Evolutionary conservation across 2,797 vertebrate genomes (phyloP).

Genomic region (Chromis chromis): DNA sequence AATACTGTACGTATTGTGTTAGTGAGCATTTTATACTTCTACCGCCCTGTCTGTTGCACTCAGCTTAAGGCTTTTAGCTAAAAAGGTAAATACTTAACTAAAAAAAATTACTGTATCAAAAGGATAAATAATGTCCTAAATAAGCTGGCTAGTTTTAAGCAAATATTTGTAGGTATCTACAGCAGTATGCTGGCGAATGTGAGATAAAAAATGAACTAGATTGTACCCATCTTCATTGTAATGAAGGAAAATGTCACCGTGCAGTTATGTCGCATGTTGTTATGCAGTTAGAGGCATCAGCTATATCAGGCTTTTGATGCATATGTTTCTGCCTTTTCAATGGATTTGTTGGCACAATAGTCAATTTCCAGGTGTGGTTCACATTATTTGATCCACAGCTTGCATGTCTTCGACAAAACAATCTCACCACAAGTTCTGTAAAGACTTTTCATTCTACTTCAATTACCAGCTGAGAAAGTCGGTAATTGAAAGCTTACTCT

Average conservation of each 20-base stretch:
- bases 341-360: not conserved
- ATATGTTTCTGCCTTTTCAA: not conserved
- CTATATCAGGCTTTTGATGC: not conserved
- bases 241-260: not conserved
- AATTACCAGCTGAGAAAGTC: too few relatives aligned
- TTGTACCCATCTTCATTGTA: not conserved
- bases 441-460: not conserved
- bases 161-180: not conserved
- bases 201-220: too few relatives aligned
- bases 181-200: not conserved
- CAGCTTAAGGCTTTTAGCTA: not conserved
- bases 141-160: too few relatives aligned
- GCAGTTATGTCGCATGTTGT: not conserved
- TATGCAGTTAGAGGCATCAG: not conserved
- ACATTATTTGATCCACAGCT: not conserved
- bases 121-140: not conserved
- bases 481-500: too few relatives aligned
- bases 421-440: not conserved
- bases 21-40: too few relatives aligned
- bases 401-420: not conserved
- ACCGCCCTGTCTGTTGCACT: not conserved
- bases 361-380: not conserved
- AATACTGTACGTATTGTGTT: too few relatives aligned
- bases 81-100: not conserved
- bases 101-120: not conserved